Evolutionary conservation across 2,888 invertebrate genomes (phyloP), one percentile per base, ranked within the genome.

Genomic region (Tineola bisselliella): DNA sequence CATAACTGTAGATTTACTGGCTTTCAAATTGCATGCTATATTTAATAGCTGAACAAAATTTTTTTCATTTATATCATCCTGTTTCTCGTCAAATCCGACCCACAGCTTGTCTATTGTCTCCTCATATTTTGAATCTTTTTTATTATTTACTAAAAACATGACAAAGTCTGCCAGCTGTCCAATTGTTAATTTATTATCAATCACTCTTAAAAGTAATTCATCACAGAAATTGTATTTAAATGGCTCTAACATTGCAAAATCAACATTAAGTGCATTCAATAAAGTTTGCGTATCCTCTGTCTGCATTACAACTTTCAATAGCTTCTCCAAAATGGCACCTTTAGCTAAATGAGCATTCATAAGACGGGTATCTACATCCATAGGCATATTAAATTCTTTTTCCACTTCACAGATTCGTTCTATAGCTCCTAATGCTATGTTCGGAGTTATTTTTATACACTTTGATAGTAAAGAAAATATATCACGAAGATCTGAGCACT

Each of bases 71-170:
- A 93, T 90, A 30, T 90, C 87, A 38, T 79, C 70, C 66, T 90
- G 88, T 61, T 84, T 87, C 63, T 88, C 89, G 17, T 88, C 75
- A 66, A 93, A 87, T 10, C 91, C 91, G 62, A 89, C 81, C 92
- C 92, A 93, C 44, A 92, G 73, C 69, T 90, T 89, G 66, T 93
- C 92, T 62, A 90, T 82, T 8, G 84, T 84, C 19, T 88, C 83
- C 25, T 81, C 76, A 71, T 88, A 89, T 63, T 79, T 84, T 4
- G 74, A 67, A 64, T 88, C 82, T 56, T 74, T 63, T 66, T 75
- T 86, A 67, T 89, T 87, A 60, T 75, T 76, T 12, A 86, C 82
- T 33, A 92, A 76, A 66, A 88, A 86, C 43, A 75, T 77, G n/a
- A 90, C 79, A 63, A 90, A 87, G 61, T 88, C 79, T 70, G 91